These are phyloP conservation scores for Drosophila asahinai DNA, from an alignment of 1,140 invertebrate genomes.

Conservation along the genomic window DNA sequence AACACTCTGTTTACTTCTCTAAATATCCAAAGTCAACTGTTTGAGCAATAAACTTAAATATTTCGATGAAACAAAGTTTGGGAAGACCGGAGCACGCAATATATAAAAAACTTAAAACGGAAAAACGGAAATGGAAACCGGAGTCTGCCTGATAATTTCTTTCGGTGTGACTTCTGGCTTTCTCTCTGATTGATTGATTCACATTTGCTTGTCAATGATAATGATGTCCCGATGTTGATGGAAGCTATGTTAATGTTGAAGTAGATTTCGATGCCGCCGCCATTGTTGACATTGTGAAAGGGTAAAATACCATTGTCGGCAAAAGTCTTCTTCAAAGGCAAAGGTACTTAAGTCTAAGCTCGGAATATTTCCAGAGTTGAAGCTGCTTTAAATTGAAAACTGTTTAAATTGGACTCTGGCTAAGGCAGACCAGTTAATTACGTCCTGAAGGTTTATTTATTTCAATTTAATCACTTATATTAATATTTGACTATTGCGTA, in stretches of 20 bases:
- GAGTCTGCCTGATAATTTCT: neutral
- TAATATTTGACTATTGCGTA: too few species aligned
- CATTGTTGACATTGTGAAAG: conserved; percentile 17
- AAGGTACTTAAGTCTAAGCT: neutral
- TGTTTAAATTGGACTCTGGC: neutral
- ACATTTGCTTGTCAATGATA: conserved; percentile 39
- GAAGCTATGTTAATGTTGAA: conserved; percentile 1
- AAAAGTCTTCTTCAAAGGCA: neutral
- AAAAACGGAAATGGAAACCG: too few species aligned
- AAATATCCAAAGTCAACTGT: too few species aligned
- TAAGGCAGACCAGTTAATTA: neutral
- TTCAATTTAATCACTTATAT: neutral
- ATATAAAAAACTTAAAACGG: too few species aligned
- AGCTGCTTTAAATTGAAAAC: neutral
- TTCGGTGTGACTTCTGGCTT: conserved; percentile 1
- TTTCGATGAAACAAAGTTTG: too few species aligned
- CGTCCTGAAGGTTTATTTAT: neutral
- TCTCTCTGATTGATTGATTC: conserved; percentile 50
- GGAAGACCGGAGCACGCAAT: too few species aligned
- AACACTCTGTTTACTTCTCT: too few species aligned
- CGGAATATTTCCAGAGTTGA: too few species aligned
- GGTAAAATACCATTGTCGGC: conserved; percentile 11
- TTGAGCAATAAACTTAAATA: too few species aligned
- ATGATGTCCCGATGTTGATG: conserved; percentile 10
- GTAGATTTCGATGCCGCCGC: conserved; percentile 3